Percentiles rank a stretch among this genome's conserved stretches.
phyloP scores from a whole-genome alignment of 2,113 vertebrate genomes.

The Trichechus manatus region DNA sequence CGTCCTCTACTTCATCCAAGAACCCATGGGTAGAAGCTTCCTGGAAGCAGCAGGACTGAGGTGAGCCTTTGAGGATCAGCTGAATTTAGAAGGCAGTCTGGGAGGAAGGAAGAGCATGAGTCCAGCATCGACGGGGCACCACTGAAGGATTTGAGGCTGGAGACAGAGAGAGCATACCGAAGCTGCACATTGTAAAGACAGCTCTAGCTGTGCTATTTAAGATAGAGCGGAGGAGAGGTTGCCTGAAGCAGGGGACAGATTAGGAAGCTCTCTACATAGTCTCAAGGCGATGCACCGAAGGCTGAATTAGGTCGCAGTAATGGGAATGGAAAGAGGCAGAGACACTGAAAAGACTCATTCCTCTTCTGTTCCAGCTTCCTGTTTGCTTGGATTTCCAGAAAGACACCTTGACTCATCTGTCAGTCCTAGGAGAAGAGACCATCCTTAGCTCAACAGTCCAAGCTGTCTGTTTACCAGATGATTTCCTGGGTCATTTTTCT shows the following conservation, averaged over 20 bases:
- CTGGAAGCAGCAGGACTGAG: background rate
- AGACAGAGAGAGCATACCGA: background rate
- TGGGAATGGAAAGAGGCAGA: background rate
- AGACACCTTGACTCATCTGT: background rate
- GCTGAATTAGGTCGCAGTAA: background rate
- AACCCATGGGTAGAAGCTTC: background rate
- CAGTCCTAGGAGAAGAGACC: background rate
- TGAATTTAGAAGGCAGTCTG: background rate
- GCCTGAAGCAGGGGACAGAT: background rate
- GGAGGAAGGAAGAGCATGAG: background rate
- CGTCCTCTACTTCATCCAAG: background rate
- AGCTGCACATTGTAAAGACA: background rate
- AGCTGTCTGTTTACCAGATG: background rate
- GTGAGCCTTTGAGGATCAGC: background rate
- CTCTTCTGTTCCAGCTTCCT: background rate
- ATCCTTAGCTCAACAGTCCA: background rate
- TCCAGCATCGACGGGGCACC: background rate
- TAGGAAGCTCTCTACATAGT: background rate
- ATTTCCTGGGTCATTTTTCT: slow-evolving; percentile 11
- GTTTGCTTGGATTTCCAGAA: slow-evolving; percentile 34
- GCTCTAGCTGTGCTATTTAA: background rate
- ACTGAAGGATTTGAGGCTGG: background rate
- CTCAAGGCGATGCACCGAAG: background rate
- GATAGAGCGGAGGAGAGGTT: background rate
- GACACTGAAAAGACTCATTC: background rate